Base-by-base conservation (phyloP, 2,797 vertebrate species). In the Psittacula derbiana region DNA sequence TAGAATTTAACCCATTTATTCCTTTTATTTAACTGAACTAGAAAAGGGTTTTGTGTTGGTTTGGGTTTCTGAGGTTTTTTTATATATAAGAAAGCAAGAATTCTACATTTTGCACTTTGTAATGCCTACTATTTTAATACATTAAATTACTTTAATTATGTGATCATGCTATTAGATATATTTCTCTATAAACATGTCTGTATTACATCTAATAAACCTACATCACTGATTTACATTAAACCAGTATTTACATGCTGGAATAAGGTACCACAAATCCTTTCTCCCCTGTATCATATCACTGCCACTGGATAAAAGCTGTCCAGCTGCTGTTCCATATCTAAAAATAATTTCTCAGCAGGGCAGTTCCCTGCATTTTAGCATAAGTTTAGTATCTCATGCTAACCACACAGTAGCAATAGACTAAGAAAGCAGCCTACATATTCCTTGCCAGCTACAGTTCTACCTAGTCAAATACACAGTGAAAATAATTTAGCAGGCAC, bases 51-150 rank as follows among this genome's bases (percentile, higher is more conserved):
- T 62, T 74, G 2, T 27, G 24, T 25, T 41, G 13, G 16, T 16
- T 14, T 62, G 6, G 13, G 5, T 3, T 1, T n/a, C 10, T 7
- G 47, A 14, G 4, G 2, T 4, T 21, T 13, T 8, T 18, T 31
- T 52, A 13, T 49, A n/a, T 6, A 2, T 27, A 53, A 49, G 23
- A 24, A 81, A 49, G 8, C 20, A 58, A 73, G 11, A 16, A 53
- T 38, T 67, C 19, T 46, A 19, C 6, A 33, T 30, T 72, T 27
- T 65, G 8, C 88, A 44, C 28, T 43, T 41, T 75, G 52, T 14
- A 69, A 44, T 1, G 3, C 19, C 7, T 43, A 69, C 8, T 21
- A 69, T 28, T 88, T 88, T 79, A 69, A 87, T 61, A 41, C 4
- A 47, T 20, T 28, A 74, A 44, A 5, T 61, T 49, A 49, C 27